phyloP scores from a whole-genome alignment of 23 tunicate species.

The Ciona savignyi region DNA sequence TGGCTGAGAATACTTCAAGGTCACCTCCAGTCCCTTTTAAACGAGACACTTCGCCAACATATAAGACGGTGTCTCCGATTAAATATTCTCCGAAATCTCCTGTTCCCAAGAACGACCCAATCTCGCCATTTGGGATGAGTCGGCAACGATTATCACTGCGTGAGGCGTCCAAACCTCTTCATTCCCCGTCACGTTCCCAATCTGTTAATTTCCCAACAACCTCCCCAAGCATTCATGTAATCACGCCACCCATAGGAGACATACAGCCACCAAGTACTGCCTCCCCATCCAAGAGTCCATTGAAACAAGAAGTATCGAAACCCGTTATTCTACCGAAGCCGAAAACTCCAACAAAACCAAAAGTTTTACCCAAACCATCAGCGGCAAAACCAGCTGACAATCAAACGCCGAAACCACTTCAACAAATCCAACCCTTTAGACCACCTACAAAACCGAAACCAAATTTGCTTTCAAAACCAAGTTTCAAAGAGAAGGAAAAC shows the following conservation, averaged over 20 bases:
- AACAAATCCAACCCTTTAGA: not conserved
- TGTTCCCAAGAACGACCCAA: not conserved
- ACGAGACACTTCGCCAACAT: not conserved
- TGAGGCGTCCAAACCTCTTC: not conserved
- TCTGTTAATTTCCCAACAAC: not conserved
- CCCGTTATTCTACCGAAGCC: not conserved
- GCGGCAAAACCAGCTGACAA: not conserved
- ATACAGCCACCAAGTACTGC: not conserved
- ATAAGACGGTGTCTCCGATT: not conserved
- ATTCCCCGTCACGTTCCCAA: not conserved
- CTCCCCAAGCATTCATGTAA: not conserved
- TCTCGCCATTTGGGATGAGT: not conserved
- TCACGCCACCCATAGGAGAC: not conserved
- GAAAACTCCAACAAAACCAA: constrained; percentile 23
- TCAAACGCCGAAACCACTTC: not conserved
- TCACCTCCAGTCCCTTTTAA: not conserved
- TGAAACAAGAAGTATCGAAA: not conserved
- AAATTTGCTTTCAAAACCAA: constrained; percentile 5
- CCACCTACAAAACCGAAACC: constrained; percentile 44
- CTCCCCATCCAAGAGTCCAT: not conserved
- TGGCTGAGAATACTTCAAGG: not conserved
- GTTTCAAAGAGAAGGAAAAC: constrained; percentile 10
- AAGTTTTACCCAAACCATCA: constrained; percentile 12
- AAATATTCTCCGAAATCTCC: not conserved
- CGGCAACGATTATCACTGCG: not conserved